Conservation (phyloP, 2,888 invertebrate genomes). For the Ischnus inquisitorius region DNA sequence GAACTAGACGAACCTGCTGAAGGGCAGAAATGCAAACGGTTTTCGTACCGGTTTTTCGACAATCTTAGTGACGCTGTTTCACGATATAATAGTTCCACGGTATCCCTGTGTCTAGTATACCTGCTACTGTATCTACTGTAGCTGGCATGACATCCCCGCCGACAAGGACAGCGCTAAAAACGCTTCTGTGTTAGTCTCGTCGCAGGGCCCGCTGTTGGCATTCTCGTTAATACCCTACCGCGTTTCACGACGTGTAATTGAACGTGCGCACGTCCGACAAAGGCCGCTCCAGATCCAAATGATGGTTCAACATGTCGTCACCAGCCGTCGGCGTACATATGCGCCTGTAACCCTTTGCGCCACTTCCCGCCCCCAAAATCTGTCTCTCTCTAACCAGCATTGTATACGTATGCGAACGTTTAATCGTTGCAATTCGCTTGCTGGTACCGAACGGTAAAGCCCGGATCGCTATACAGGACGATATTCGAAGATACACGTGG, state of each 20-base stretch:
- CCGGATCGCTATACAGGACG: slow-evolving; percentile 2
- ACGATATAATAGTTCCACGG: background rate
- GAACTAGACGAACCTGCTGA: background rate
- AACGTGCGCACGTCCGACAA: slow-evolving; percentile 70
- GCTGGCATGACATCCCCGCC: background rate
- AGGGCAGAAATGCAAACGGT: background rate
- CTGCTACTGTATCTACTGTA: slow-evolving; percentile 7
- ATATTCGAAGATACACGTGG: background rate
- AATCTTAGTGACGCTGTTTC: slow-evolving; percentile 3
- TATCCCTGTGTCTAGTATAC: background rate
- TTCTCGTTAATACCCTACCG: slow-evolving; percentile 67
- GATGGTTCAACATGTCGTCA: slow-evolving; percentile 77
- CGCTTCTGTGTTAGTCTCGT: background rate
- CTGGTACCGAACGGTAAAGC: slow-evolving; percentile 1
- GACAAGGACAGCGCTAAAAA: background rate
- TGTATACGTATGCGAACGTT: background rate
- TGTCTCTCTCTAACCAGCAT: background rate
- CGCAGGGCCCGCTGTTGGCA: slow-evolving; percentile 40
- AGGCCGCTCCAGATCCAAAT: slow-evolving; percentile 73
- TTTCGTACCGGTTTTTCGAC: background rate
- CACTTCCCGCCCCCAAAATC: background rate
- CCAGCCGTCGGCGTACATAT: slow-evolving; percentile 69
- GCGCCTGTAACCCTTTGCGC: slow-evolving; percentile 22
- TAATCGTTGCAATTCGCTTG: slow-evolving; percentile 71
- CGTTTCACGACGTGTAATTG: slow-evolving; percentile 73